phyloP scores from a whole-genome alignment of 2,797 vertebrate species.

The Pseudotriccus pelzelni region DNA sequence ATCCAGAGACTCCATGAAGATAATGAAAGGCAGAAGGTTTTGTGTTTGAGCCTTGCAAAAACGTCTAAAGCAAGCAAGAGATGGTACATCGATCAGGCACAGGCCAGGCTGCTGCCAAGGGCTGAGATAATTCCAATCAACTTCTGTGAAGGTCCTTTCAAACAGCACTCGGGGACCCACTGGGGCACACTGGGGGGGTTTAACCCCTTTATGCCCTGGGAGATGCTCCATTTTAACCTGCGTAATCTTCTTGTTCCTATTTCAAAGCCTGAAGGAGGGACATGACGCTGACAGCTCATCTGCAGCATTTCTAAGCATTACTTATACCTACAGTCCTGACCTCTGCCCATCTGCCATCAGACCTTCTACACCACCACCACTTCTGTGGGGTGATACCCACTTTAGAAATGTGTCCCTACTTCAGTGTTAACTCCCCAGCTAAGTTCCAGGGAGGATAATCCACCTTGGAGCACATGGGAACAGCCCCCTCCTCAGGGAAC shows the following conservation, averaged over 20 bases:
- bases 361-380: neutral
- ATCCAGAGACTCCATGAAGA: neutral
- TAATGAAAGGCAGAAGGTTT: neutral
- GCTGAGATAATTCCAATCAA: neutral
- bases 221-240: neutral
- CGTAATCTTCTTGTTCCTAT: neutral
- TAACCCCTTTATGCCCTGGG: neutral
- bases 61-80: neutral
- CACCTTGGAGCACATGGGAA: rapidly evolving
- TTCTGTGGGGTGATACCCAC: neutral
- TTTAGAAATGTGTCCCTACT: neutral
- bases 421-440: rapidly evolving
- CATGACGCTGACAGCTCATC: rapidly evolving
- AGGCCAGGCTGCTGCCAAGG: neutral
- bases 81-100: rapidly evolving
- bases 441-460: neutral
- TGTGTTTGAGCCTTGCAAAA: neutral
- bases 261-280: neutral
- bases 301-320: neutral
- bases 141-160: neutral
- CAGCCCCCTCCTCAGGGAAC: neutral
- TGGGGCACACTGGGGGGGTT: neutral
- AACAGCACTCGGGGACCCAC: neutral
- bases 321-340: neutral
- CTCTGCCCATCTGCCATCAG: neutral